Base-by-base conservation (phyloP, 2,888 invertebrate genomes). In the Mimas tiliae region DNA sequence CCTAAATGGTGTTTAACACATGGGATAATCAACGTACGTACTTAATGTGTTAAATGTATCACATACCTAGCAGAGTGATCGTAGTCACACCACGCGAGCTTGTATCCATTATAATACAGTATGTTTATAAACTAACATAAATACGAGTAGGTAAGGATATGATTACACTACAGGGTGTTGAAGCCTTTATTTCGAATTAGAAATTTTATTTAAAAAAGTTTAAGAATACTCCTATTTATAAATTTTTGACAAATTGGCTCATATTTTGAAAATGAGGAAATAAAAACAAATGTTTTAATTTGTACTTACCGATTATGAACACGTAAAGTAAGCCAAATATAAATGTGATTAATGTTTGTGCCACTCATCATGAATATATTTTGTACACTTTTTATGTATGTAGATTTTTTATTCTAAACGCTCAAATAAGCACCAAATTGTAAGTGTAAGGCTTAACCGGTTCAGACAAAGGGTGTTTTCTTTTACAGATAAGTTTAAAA, bases 301-400 rank as follows among this genome's bases (percentile, higher is more conserved):
- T 58, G 9, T 7, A 38, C 19, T 58, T 58, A 21, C 58, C 19
- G 19, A 42, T 19, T 58, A 42, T 38, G 19, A 52, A 58, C 38
- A 21, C 19, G 9, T 58, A 58, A 42, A 42, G 42, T 58, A 58
- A 68, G 66, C 64, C 67, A 67, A 65, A 66, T 68, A 14, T 66
- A 34, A 6, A 68, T 68, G 68, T 69, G 69, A 67, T 69, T 50
- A 63, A 69, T 34, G 42, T 65, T 69, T 68, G 71, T 71, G 69
- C 69, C 69, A 71, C 64, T 69, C 45, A 48, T 69, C 45, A 48
- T 47, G 33, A 21, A 27, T 65, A 64, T 69, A 64, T 64, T 64
- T 64, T 64, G 52, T 53, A 64, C 45, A 27, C 16, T 63, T 64
- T 64, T 53, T 64, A 27, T 53, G 45, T 33, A 48, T 34, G 11